Evolutionary conservation across 2,113 vertebrate species (phyloP).

Genomic region (Nesoenas mayeri): DNA sequence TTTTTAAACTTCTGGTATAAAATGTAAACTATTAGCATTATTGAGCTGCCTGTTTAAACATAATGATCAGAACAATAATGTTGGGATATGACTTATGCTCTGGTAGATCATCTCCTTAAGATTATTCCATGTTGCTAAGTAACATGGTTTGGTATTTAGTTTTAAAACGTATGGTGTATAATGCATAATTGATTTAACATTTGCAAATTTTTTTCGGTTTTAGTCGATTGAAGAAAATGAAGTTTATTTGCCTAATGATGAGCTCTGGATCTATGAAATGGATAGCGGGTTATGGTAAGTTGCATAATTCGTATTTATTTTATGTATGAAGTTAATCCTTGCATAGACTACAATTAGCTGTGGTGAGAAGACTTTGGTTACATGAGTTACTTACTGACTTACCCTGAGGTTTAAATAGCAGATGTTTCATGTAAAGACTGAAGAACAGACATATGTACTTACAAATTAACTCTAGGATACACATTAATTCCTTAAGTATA

Average conservation of each 20-base stretch:
- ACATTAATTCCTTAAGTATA: not conserved
- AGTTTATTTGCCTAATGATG: constrained; percentile 90
- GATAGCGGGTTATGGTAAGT: constrained; percentile 89
- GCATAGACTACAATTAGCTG: not conserved
- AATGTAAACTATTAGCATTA: not conserved
- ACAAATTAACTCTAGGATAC: not conserved
- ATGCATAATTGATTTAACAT: not conserved
- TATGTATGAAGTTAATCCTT: not conserved
- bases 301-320: not conserved
- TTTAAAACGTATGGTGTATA: not conserved
- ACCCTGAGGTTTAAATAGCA: not conserved
- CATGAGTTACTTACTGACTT: accelerated
- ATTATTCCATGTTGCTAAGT: not conserved
- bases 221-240: constrained; percentile 92
- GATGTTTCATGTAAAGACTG: not conserved
- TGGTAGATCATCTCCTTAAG: not conserved
- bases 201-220: not conserved
- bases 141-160: not conserved
- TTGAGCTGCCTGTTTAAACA: not conserved
- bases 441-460: not conserved
- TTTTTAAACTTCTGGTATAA: not conserved
- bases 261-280: constrained; percentile 93
- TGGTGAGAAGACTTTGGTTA: not conserved
- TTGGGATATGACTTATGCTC: not conserved
- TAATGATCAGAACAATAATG: not conserved